phyloP scores from a whole-genome alignment of 2,888 invertebrate species.

The Cephalotes varians region DNA sequence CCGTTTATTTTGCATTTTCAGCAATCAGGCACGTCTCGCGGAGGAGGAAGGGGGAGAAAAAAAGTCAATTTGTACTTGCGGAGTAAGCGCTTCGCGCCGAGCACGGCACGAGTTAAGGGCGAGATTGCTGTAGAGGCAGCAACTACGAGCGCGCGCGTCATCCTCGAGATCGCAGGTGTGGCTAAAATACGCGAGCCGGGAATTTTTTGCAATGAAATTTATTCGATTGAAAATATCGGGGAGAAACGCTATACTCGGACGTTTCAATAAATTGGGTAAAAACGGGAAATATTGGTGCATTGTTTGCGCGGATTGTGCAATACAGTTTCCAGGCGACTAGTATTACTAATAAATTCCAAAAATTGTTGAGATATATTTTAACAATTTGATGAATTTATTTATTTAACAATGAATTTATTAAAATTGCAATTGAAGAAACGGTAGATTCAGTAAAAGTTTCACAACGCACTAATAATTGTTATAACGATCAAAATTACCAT shows the following conservation, averaged over 20 bases:
- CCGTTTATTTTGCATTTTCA: slow-evolving; percentile 57
- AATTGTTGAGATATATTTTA: slow-evolving; percentile 15
- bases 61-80: slow-evolving; percentile 70
- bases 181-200: slow-evolving; percentile 35
- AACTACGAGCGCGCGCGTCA: slow-evolving; percentile 18
- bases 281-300: slow-evolving; percentile 24
- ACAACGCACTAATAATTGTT: background rate
- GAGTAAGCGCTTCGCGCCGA: slow-evolving; percentile 68
- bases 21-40: slow-evolving; percentile 64
- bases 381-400: background rate
- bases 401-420: background rate
- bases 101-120: slow-evolving; percentile 55
- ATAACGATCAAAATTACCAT: background rate
- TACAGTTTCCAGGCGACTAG: slow-evolving; percentile 17
- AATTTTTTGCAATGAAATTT: slow-evolving; percentile 43
- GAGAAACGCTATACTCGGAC: slow-evolving; percentile 6
- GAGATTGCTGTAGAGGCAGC: slow-evolving; percentile 63
- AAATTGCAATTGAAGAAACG: background rate
- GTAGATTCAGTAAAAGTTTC: background rate
- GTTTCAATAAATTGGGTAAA: slow-evolving; percentile 45
- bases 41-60: slow-evolving; percentile 35
- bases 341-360: slow-evolving; percentile 6
- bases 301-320: slow-evolving; percentile 9
- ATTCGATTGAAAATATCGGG: slow-evolving; percentile 53
- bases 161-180: slow-evolving; percentile 47